Evolutionary conservation across 2,888 invertebrate species (phyloP), one percentile per base, ranked within the genome.

Genomic region (Biston stratarius): DNA sequence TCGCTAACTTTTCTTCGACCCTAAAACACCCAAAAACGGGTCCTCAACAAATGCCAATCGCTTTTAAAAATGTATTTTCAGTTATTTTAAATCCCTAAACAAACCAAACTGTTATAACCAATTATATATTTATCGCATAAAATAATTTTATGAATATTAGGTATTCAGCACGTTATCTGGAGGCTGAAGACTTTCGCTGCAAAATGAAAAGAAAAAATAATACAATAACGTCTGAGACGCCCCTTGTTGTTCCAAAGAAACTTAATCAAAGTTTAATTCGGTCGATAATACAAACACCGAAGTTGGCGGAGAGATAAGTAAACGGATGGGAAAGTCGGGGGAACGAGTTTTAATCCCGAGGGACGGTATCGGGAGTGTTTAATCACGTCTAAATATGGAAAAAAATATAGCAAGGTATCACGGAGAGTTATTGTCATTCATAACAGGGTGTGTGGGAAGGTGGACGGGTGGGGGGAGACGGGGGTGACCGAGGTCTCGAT

Each of bases 401-500:
- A 91, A n/a, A 92, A 91, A 91, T 89, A 89, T 85, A 82, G 85
- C 82, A 83, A 88, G 85, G 86, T 89, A 89, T 88, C 87, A 84
- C 87, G 85, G 85, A 83, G 85, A 88, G 88, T 86, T 91, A 92
- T 92, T 93, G 92, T 93, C 92, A 92, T 93, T 93, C 91, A 94
- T 92, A 91, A 90, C 90, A 81, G 83, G 80, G 71, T 57, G 70
- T 77, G 77, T 72, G 80, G 76, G 79, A 76, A 70, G 49, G 67
- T 64, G 49, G 63, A 70, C 70, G 75, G 73, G 76, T 69, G 78
- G 69, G 72, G 76, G 76, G 75, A 48, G 61, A 15, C 73, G 62
- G 71, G 69, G 64, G 73, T 61, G 71, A 67, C 60, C 42, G 72
- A 70, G 77, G 75, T 75, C 89, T 88, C 89, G 86, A 90, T 86